Conservation (phyloP, 1,140 invertebrate species). For the Drosophila melanogaster region Release_6_plus_ISO1_MT NC_004354.4:19990001-19990500, state of each 20-base stretch:
- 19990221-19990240: constrained; percentile 38
- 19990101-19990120: constrained; percentile 76
- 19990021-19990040: constrained; percentile 40
- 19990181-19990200: not conserved
- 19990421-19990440: constrained; percentile 18
- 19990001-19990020: constrained; percentile 26
- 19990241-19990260: constrained; percentile 77
- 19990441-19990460: constrained; percentile 77
- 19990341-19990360: constrained; percentile 74
- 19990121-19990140: constrained; percentile 22
- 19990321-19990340: constrained; percentile 49
- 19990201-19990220: not conserved
- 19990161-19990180: not conserved
- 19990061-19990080: constrained; percentile 30
- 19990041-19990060: constrained; percentile 76
- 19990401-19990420: not conserved
- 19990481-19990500: not conserved
- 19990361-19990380: constrained; percentile 53
- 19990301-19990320: constrained; percentile 64
- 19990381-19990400: not conserved
- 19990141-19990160: not conserved
- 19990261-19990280: constrained; percentile 57
- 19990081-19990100: constrained; percentile 73
- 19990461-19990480: constrained; percentile 71
- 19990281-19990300: constrained; percentile 30